These are phyloP conservation scores for Hipposideros larvatus DNA, from an alignment of 2,797 vertebrate genomes.

Conservation along the genomic window DNA sequence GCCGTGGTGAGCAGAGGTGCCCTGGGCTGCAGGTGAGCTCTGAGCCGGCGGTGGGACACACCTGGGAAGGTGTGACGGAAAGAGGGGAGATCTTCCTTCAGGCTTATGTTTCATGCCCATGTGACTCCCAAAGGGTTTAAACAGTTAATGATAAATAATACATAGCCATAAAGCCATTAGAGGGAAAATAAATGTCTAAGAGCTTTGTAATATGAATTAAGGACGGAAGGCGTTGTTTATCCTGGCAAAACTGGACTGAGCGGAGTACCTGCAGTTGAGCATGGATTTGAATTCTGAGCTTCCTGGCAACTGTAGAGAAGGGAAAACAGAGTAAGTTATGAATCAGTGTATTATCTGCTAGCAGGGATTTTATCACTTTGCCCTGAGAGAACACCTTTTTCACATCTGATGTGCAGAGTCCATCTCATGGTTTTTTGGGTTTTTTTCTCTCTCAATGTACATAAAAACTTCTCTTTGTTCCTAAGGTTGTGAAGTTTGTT, in stretches of 20 bases:
- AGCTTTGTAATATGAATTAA: neutral
- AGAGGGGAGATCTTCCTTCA: neutral
- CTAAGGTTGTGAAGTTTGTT: neutral
- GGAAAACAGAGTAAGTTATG: no score
- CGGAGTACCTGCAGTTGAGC: neutral
- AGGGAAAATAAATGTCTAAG: neutral
- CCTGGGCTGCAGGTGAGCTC: no score
- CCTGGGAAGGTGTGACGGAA: neutral
- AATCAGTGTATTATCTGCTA: neutral
- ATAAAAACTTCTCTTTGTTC: neutral
- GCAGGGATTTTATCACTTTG: neutral
- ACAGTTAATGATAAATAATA: neutral
- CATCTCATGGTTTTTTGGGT: neutral
- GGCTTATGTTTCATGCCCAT: neutral
- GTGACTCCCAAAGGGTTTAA: neutral
- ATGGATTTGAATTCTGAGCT: neutral
- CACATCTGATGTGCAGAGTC: rapidly evolving
- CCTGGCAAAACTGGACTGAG: neutral
- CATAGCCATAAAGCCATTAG: neutral
- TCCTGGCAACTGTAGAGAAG: neutral
- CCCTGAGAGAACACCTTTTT: neutral
- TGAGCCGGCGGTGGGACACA: rapidly evolving
- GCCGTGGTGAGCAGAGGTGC: rapidly evolving
- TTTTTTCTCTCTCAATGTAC: neutral
- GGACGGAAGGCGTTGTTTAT: neutral